Percentiles rank a stretch among this genome's conserved stretches.
These are phyloP conservation scores for Drosophila nigricruria DNA, from an alignment of 2,888 invertebrate species.

Conservation along the genomic window DNA sequence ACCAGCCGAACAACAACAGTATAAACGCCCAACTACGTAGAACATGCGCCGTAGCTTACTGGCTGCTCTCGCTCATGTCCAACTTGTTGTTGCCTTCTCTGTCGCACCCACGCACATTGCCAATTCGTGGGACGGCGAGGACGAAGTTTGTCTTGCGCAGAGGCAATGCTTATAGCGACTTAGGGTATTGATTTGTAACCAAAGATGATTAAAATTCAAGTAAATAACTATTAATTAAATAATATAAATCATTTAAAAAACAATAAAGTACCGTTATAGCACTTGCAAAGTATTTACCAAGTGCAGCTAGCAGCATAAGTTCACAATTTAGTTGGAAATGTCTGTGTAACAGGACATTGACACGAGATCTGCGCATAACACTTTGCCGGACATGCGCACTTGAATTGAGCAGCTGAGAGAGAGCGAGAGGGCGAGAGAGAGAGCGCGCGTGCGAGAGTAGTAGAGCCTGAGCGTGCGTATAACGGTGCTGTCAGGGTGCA, in stretches of 20 bases:
- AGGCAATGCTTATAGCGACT: constrained; percentile 33
- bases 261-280: no score
- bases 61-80: constrained; percentile 3
- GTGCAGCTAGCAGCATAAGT: background rate
- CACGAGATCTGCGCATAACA: constrained; percentile 76
- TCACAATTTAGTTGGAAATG: background rate
- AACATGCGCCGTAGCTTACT: constrained; percentile 48
- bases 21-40: constrained; percentile 65
- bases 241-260: background rate
- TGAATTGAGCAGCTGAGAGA: constrained; percentile 13
- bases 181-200: constrained; percentile 58
- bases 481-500: constrained; percentile 49
- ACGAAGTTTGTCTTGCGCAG: constrained; percentile 66
- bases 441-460: constrained; percentile 12
- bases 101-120: constrained; percentile 19
- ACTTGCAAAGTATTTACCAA: background rate
- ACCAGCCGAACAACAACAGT: constrained; percentile 15
- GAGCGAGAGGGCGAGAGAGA: background rate
- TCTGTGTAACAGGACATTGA: constrained; percentile 40
- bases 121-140: constrained; percentile 39
- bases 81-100: background rate
- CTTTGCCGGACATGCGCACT: constrained; percentile 76
- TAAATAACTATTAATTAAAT: background rate
- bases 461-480: constrained; percentile 50
- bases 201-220: background rate